Evolutionary conservation across 1,140 invertebrate species (phyloP).

Genomic region (Neodiprion lecontei): DNA sequence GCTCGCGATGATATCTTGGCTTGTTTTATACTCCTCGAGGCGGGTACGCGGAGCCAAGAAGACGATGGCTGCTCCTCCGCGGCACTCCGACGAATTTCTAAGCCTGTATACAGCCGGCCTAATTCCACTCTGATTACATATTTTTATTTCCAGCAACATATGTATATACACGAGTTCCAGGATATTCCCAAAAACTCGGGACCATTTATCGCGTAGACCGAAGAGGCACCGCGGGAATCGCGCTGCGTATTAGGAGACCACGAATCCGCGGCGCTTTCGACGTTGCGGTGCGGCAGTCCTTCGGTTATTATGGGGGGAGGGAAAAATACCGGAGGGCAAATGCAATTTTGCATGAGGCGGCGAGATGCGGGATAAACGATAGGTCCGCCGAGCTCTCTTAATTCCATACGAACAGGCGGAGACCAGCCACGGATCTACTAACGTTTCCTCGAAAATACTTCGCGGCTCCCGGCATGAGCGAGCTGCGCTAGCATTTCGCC

Average conservation of each 20-base stretch:
- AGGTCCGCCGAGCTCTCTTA: slow-evolving; percentile 4
- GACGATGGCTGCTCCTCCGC: neutral
- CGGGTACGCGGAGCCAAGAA: slow-evolving; percentile 20
- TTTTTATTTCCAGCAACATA: too few species aligned
- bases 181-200: too few species aligned
- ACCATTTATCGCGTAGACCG: too few species aligned
- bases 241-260: too few species aligned
- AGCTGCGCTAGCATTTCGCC: too few species aligned
- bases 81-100: neutral
- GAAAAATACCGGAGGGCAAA: neutral
- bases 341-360: neutral
- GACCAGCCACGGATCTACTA: neutral
- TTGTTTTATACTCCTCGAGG: slow-evolving; percentile 49
- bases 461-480: too few species aligned
- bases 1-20: slow-evolving; percentile 49
- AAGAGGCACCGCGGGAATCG: too few species aligned
- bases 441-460: neutral
- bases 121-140: neutral
- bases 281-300: too few species aligned
- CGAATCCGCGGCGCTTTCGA: too few species aligned
- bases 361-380: slow-evolving; percentile 2
- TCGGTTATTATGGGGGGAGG: neutral
- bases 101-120: neutral
- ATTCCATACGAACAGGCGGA: neutral
- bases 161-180: too few species aligned